phyloP scores from a whole-genome alignment of 2,888 invertebrate genomes.

The Lepidochrysops patricia region DNA sequence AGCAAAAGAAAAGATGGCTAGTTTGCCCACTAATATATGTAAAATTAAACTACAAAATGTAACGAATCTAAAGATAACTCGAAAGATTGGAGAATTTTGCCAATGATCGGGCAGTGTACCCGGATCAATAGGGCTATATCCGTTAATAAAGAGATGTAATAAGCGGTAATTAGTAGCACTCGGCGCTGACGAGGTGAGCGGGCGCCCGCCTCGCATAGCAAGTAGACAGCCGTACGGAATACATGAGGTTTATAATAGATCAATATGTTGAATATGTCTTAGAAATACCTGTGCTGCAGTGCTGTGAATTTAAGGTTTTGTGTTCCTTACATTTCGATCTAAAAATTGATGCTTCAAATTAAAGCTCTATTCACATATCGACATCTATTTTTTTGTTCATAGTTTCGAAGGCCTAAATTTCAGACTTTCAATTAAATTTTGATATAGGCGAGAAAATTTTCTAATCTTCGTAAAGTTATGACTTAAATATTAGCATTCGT shows the following conservation, averaged over 20 bases:
- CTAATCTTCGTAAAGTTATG: conserved; percentile 15
- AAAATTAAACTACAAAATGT: too few relatives aligned
- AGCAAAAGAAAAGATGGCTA: too few relatives aligned
- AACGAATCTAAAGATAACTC: too few relatives aligned
- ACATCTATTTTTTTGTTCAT: too few relatives aligned
- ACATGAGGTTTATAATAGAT: not conserved
- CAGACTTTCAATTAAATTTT: too few relatives aligned
- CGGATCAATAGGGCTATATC: conserved; percentile 1
- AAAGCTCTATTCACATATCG: too few relatives aligned
- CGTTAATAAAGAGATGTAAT: conserved; percentile 11
- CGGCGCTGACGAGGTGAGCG: conserved; percentile 20
- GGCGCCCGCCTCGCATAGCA: conserved; percentile 19
- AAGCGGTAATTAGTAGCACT: conserved; percentile 5
- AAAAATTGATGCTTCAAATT: too few relatives aligned
- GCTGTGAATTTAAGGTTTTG: too few relatives aligned
- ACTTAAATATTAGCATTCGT: conserved; percentile 1
- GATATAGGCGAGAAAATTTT: not conserved
- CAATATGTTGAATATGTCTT: not conserved
- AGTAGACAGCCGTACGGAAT: not conserved
- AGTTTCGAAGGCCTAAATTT: too few relatives aligned
- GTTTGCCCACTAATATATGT: too few relatives aligned
- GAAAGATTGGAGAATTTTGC: not conserved
- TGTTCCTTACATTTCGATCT: too few relatives aligned
- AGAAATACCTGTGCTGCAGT: not conserved
- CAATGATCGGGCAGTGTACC: not conserved